phyloP scores from a whole-genome alignment of 2,888 invertebrate species.

The Timandra comae region DNA sequence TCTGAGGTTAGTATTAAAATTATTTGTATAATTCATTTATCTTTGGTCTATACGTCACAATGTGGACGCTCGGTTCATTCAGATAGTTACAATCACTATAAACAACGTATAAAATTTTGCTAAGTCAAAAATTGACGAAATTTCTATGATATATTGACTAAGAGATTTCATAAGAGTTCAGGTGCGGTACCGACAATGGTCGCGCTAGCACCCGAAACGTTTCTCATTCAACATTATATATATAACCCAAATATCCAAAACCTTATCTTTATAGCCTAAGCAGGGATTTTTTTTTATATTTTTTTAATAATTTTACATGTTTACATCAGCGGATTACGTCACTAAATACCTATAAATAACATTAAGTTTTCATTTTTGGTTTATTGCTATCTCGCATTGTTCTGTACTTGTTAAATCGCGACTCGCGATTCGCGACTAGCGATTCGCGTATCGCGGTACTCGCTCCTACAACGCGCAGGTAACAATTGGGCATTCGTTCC shows the following conservation, averaged over 20 bases:
- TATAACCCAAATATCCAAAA: constrained; percentile 65
- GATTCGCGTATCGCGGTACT: constrained; percentile 12
- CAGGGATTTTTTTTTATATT: constrained; percentile 64
- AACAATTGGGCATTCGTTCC: constrained; percentile 57
- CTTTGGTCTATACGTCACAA: constrained; percentile 70
- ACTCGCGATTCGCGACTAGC: constrained; percentile 27
- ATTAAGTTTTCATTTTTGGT: constrained; percentile 74
- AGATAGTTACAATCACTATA: constrained; percentile 65
- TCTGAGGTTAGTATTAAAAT: constrained; percentile 72
- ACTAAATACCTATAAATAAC: constrained; percentile 70
- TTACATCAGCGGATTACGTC: constrained; percentile 73
- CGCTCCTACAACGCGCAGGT: constrained; percentile 35
- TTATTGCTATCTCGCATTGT: constrained; percentile 72
- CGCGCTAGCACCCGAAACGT: constrained; percentile 55
- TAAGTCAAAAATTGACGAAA: constrained; percentile 76
- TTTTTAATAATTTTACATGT: constrained; percentile 66
- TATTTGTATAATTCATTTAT: constrained; percentile 64
- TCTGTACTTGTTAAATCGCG: constrained; percentile 42
- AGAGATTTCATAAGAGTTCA: constrained; percentile 75
- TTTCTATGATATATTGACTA: constrained; percentile 74
- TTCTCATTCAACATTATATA: constrained; percentile 62
- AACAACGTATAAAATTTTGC: constrained; percentile 76
- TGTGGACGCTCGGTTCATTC: constrained; percentile 54
- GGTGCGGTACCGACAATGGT: constrained; percentile 51
- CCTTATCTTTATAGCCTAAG: constrained; percentile 71